A percentile compares a stretch with the other conserved stretches of the same genome.
Conservation (phyloP, 1,140 invertebrate species). For the Pseudoatta argentina region DNA sequence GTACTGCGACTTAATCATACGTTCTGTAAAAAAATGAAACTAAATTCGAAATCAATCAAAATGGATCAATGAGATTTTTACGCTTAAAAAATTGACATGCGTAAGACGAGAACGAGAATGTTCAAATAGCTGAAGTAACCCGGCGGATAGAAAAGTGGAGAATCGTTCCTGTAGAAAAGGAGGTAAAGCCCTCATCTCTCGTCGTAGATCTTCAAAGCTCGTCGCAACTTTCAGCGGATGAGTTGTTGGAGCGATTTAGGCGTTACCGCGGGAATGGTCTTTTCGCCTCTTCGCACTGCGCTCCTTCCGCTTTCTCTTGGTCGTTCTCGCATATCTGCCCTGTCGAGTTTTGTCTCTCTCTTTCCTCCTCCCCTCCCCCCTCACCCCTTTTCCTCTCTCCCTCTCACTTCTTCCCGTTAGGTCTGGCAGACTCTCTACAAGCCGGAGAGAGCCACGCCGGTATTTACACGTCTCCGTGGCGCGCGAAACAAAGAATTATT, state of each 20-base stretch:
- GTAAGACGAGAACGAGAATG: neutral
- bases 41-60: neutral
- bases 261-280: slow-evolving; percentile 82
- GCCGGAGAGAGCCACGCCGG: slow-evolving; percentile 74
- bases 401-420: slow-evolving; percentile 23
- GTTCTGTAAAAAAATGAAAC: neutral
- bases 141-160: slow-evolving; percentile 58
- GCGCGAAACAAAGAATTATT: slow-evolving; percentile 86
- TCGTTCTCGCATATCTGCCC: slow-evolving; percentile 50
- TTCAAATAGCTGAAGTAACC: neutral
- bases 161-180: slow-evolving; percentile 57
- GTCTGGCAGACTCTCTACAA: slow-evolving; percentile 69
- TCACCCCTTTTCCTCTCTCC: slow-evolving; percentile 37
- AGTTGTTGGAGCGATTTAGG: slow-evolving; percentile 86
- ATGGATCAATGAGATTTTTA: neutral
- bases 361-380: slow-evolving; percentile 55
- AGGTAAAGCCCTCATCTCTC: slow-evolving; percentile 60
- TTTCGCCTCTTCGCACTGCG: slow-evolving; percentile 74
- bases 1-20: neutral
- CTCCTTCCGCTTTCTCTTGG: slow-evolving; percentile 59
- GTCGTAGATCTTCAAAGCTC: slow-evolving; percentile 83
- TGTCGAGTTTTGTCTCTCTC: slow-evolving; percentile 45
- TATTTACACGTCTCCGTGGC: slow-evolving; percentile 84
- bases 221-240: slow-evolving; percentile 85
- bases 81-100: neutral